Evolutionary conservation across 37 sponge, comb jelly and placozoan genomes (phyloP).

Genomic region (Axinella damicornis): DNA sequence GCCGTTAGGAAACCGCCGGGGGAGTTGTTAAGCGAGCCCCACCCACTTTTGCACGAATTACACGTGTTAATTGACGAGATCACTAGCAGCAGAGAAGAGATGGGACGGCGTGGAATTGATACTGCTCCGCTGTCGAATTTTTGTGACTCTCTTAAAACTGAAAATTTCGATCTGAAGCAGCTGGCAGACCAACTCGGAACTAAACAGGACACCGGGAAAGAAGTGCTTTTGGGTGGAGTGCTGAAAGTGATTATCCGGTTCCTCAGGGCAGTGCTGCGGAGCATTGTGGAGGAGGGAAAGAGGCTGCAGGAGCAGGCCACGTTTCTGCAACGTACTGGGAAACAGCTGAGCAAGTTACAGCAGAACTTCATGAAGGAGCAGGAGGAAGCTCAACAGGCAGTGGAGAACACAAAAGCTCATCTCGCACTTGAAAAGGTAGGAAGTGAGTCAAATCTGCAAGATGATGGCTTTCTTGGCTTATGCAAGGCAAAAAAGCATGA

Average conservation of each 20-base stretch:
- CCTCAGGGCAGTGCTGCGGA: background rate
- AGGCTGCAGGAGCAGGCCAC: slow-evolving; percentile 12
- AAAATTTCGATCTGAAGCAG: background rate
- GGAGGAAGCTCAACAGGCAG: background rate
- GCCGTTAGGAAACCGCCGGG: background rate
- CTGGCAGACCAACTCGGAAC: background rate
- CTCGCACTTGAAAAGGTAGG: slow-evolving; percentile 7
- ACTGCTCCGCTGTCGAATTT: background rate
- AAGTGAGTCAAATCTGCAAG: too few species aligned
- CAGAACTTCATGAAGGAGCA: slow-evolving; percentile 30
- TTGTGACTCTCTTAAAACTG: background rate
- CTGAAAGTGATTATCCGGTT: background rate
- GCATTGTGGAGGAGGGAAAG: background rate
- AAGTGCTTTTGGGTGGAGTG: background rate
- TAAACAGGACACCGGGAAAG: background rate
- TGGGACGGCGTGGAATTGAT: background rate
- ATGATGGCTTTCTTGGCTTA: too few species aligned
- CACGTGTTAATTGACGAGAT: background rate
- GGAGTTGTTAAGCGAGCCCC: background rate
- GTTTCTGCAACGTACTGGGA: slow-evolving; percentile 4
- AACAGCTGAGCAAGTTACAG: slow-evolving; percentile 22
- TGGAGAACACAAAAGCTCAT: background rate
- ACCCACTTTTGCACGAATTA: slow-evolving; percentile 5
- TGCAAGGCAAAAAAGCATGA: too few species aligned
- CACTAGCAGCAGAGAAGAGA: background rate